Evolutionary conservation across 2,113 vertebrate species (phyloP).

Genomic region (Amphiprion ocellaris): DNA sequence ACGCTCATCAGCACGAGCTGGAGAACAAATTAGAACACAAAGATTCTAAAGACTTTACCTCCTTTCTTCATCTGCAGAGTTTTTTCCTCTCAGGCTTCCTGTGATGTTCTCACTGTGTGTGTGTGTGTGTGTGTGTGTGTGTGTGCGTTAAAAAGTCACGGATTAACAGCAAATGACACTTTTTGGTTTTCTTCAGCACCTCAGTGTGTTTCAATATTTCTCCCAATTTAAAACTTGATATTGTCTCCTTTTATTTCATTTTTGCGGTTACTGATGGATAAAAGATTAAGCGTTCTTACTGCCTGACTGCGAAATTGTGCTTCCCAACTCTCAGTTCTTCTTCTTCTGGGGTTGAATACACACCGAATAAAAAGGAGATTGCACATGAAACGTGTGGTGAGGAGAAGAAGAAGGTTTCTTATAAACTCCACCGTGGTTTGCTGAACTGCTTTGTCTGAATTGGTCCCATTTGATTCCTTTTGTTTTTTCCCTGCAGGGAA

Average conservation of each 20-base stretch:
- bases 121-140: background rate
- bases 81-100: slow-evolving; percentile 17
- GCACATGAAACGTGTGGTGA: background rate
- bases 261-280: slow-evolving; percentile 12
- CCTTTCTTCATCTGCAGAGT: background rate
- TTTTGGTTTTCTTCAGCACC: background rate
- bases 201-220: background rate
- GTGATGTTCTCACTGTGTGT: background rate
- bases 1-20: slow-evolving; percentile 9
- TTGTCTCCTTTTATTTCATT: slow-evolving; percentile 17
- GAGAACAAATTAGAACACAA: slow-evolving; percentile 27
- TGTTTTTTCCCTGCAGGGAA: slow-evolving; percentile 85
- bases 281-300: slow-evolving; percentile 5
- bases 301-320: slow-evolving; percentile 1
- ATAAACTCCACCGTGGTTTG: background rate
- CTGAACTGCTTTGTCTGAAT: background rate
- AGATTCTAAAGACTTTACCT: slow-evolving; percentile 13
- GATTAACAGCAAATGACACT: background rate
- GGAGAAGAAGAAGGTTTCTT: background rate
- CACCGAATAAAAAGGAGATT: slow-evolving; percentile 24
- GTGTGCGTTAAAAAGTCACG: background rate
- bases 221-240: background rate
- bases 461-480: background rate
- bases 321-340: background rate
- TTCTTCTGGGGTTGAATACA: slow-evolving; percentile 4